Conservation (phyloP, 2,797 vertebrate species). For the Rhincodon typus region DNA sequence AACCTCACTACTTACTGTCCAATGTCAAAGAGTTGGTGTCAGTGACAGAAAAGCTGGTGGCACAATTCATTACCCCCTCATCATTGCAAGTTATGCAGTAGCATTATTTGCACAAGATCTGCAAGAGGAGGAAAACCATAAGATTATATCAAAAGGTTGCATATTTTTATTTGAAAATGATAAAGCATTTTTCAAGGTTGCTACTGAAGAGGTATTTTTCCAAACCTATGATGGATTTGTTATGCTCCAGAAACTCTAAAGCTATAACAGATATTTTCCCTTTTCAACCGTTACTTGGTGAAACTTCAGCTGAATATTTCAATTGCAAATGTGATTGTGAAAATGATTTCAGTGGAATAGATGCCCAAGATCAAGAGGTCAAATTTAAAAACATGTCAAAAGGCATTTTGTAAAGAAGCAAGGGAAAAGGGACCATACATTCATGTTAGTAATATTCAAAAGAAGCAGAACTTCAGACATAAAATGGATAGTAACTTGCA, state of each 20-base stretch:
- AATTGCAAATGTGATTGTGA: not conserved
- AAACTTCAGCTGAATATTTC: not conserved
- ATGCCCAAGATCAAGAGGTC: not conserved
- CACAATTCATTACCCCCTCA: not conserved
- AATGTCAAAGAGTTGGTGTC: not conserved
- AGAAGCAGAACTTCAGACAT: too few relatives aligned
- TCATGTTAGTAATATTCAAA: not conserved
- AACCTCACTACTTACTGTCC: not conserved
- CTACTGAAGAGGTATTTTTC: not conserved
- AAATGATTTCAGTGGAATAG: not conserved
- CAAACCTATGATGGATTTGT: not conserved
- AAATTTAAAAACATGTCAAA: not conserved
- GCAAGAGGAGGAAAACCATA: not conserved
- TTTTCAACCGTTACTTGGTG: not conserved
- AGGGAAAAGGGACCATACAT: not conserved
- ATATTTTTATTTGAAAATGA: not conserved
- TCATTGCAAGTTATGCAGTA: not conserved
- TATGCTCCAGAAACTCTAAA: not conserved
- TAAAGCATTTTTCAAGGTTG: not conserved
- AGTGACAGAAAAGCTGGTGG: not conserved
- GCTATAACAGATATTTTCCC: not conserved
- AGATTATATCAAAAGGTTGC: not conserved
- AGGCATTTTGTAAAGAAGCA: not conserved
- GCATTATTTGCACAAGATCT: not conserved
- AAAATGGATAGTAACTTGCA: not conserved